Percentiles rank a stretch among this genome's conserved stretches.
Conservation (phyloP, 30 jellyfish, hydroid and myxozoan genomes). For the Phacellophora camtschatica region DNA sequence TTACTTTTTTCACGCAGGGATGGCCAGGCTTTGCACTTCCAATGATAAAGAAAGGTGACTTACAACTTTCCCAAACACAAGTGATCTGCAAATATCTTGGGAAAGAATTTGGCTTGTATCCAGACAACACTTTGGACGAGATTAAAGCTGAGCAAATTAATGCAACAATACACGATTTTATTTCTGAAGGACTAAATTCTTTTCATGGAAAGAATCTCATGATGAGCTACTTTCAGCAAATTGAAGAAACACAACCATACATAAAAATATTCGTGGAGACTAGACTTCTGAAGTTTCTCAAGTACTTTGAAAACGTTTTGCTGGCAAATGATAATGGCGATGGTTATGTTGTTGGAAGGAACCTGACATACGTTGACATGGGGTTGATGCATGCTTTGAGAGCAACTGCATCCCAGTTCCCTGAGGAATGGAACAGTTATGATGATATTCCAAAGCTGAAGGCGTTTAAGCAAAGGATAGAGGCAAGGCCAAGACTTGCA, state of each 20-base stretch:
- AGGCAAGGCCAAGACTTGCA: slow-evolving; percentile 54
- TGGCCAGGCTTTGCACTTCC: background rate
- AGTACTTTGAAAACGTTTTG: slow-evolving; percentile 36
- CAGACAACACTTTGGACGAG: slow-evolving; percentile 37
- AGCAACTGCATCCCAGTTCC: slow-evolving; percentile 67
- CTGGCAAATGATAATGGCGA: slow-evolving; percentile 25
- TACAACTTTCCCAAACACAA: slow-evolving; percentile 64
- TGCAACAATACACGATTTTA: slow-evolving; percentile 50
- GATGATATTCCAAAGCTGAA: slow-evolving; percentile 38
- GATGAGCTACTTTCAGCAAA: slow-evolving; percentile 17
- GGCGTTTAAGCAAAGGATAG: slow-evolving; percentile 68
- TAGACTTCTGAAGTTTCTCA: slow-evolving; percentile 8
- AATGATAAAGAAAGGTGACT: background rate
- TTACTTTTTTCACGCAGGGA: background rate
- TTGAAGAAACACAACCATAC: slow-evolving; percentile 62
- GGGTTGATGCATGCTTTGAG: slow-evolving; percentile 64
- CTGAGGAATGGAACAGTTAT: slow-evolving; percentile 51
- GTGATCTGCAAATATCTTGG: slow-evolving; percentile 64
- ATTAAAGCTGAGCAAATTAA: slow-evolving; percentile 47
- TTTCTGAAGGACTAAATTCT: slow-evolving; percentile 46
- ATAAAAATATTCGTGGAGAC: slow-evolving; percentile 30
- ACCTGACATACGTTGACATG: slow-evolving; percentile 62
- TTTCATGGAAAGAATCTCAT: slow-evolving; percentile 45
- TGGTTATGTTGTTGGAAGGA: slow-evolving; percentile 46
- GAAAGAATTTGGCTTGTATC: slow-evolving; percentile 54